These are phyloP conservation scores for Panopea generosa DNA, from an alignment of 2,888 invertebrate species.

Conservation along the genomic window DNA sequence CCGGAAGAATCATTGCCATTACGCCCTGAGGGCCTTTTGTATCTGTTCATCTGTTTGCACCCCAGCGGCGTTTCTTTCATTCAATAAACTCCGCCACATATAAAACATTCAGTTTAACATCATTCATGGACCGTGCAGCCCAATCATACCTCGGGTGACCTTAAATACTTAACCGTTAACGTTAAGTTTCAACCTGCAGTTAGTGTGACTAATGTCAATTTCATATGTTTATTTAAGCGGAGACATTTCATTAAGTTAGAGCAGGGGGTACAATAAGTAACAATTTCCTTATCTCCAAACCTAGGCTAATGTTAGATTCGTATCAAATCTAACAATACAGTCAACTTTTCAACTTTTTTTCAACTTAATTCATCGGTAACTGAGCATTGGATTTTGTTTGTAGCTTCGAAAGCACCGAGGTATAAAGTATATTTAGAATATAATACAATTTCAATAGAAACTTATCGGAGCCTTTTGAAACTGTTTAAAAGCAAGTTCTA, in stretches of 20 bases:
- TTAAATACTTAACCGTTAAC: too few relatives aligned
- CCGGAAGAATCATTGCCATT: too few relatives aligned
- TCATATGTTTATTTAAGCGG: slow-evolving; percentile 30
- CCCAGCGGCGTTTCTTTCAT: too few relatives aligned
- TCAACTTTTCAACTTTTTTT: slow-evolving; percentile 39
- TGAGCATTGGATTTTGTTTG: slow-evolving; percentile 28
- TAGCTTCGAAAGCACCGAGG: too few relatives aligned
- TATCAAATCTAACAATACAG: slow-evolving; percentile 26
- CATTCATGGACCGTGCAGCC: too few relatives aligned
- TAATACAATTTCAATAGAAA: slow-evolving; percentile 29
- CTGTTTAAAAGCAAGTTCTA: slow-evolving; percentile 40
- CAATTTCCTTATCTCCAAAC: slow-evolving; percentile 4
- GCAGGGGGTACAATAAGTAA: slow-evolving; percentile 35
- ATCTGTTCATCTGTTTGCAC: too few relatives aligned
- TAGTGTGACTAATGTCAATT: slow-evolving; percentile 32
- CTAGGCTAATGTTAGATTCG: slow-evolving; percentile 25
- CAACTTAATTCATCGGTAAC: slow-evolving; percentile 24
- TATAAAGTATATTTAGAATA: slow-evolving; percentile 11
- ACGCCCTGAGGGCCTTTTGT: too few relatives aligned
- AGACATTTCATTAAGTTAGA: slow-evolving; percentile 33
- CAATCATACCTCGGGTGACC: too few relatives aligned
- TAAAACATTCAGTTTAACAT: too few relatives aligned
- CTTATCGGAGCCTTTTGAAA: slow-evolving; percentile 39
- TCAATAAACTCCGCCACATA: too few relatives aligned
- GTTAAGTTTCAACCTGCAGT: slow-evolving; percentile 9